Base-by-base conservation (phyloP, 2,888 invertebrate species). In the Ommatoiulus sabulosus region DNA sequence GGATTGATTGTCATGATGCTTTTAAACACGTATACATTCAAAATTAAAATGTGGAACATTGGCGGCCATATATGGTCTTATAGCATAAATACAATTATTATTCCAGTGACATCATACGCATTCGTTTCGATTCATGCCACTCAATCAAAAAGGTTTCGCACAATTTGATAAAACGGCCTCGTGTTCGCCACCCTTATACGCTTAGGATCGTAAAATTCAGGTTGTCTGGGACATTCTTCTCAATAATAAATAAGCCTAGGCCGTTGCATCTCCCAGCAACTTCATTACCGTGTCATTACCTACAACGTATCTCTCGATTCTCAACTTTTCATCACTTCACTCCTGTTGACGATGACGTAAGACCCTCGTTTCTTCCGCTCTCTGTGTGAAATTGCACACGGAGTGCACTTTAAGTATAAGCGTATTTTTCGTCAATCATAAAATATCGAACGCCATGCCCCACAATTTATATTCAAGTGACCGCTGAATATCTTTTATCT, bases 401-500 rank as follows among this genome's bases (percentile, higher is more conserved):
- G n/a, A 63, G 20, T 20, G 63, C 63, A 63, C 63, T 63, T 63
- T 63, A 7, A 3, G 48, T 48, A 48, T 35, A 35, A 12, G 12
- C 63, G 63, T 63, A 8, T 63, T 63, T 63, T 63, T 63, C 17
- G 35, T 63, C 20, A 63, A 63, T 20, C 63, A 63, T 63, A 20
- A 63, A 20, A 63, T 63, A 63, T 63, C 20, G 63, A 63, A 63
- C 57, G 17, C 20, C 7, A 17, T 6, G 63, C 63, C 20, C 63
- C 7, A 63, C 20, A 63, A 63, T 63, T n/a, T 63, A n/a, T 20
- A 63, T 63, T 20, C 63, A 63, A 63, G 63, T 63, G 20, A 63
- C 63, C 63, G 63, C 20, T 63, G n/a, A 63, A 63, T 57, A 63
- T 63, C n/a, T 63, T 63, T 20, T 63, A 63, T 63, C 63, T 63